These are phyloP conservation scores for Anoplopoma fimbria DNA, from an alignment of 2,113 vertebrate species.

Conservation along the genomic window DNA sequence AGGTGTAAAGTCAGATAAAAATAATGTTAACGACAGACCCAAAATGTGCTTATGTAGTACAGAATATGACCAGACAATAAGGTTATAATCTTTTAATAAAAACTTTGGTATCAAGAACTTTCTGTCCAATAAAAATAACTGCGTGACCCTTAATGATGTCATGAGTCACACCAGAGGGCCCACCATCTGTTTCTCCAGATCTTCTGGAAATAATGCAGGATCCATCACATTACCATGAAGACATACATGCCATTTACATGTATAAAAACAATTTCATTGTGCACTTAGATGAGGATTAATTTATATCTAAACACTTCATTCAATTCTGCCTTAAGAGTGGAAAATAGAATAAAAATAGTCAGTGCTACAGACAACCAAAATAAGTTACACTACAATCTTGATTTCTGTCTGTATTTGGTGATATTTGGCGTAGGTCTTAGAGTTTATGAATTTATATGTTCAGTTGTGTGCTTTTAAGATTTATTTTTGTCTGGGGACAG, in stretches of 20 bases:
- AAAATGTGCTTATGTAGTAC: neutral
- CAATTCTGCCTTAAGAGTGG: constrained; percentile 18
- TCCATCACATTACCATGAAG: constrained; percentile 19
- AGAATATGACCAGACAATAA: constrained; percentile 15
- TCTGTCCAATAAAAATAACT: constrained; percentile 71
- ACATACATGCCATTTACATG: constrained; percentile 32
- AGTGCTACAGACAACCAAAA: constrained; percentile 67
- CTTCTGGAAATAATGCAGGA: constrained; percentile 32
- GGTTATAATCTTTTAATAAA: constrained; percentile 82
- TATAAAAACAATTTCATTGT: constrained; percentile 23
- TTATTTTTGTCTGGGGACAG: neutral
- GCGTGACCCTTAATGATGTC: constrained; percentile 31
- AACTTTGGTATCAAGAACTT: constrained; percentile 82
- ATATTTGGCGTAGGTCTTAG: neutral
- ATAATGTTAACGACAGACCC: neutral
- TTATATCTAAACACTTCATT: constrained; percentile 55
- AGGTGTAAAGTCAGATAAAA: neutral
- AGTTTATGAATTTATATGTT: neutral
- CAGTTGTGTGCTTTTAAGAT: neutral
- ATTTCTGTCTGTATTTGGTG: constrained; percentile 25
- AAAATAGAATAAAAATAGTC: constrained; percentile 50
- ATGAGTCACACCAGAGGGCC: constrained; percentile 43
- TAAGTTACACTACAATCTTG: constrained; percentile 36
- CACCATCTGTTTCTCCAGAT: constrained; percentile 31
- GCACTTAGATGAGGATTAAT: neutral